Conservation (phyloP, 2,888 invertebrate species). For the Steinernema carpocapsae region DNA sequence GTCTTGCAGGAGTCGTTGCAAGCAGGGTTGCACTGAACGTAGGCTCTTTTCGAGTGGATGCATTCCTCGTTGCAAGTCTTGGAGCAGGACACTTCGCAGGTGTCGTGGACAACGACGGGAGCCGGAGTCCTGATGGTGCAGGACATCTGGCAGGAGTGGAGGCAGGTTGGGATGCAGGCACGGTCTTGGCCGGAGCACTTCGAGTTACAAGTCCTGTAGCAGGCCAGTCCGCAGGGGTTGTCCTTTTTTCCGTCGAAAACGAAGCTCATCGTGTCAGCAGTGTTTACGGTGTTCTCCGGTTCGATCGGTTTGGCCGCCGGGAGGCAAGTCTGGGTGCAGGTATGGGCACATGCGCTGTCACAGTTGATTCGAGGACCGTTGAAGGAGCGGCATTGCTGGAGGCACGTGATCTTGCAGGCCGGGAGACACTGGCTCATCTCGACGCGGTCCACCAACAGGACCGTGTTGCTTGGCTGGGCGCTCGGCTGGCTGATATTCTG, state of each 20-base stretch:
- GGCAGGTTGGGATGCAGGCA: neutral
- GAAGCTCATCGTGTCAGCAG: neutral
- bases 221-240: slow-evolving; percentile 9
- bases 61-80: slow-evolving; percentile 27
- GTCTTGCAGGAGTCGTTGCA: slow-evolving; percentile 32
- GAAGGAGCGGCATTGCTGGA: slow-evolving; percentile 26
- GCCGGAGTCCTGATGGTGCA: slow-evolving; percentile 12
- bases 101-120: neutral
- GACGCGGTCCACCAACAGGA: slow-evolving; percentile 3
- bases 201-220: neutral
- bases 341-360: slow-evolving; percentile 20
- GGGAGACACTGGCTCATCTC: slow-evolving; percentile 26
- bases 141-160: slow-evolving; percentile 22
- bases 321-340: slow-evolving; percentile 26
- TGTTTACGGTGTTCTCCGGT: neutral
- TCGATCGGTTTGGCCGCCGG: neutral
- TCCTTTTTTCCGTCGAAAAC: slow-evolving; percentile 5
- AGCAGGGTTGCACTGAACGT: slow-evolving; percentile 25
- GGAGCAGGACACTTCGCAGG: slow-evolving; percentile 1
- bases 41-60: slow-evolving; percentile 9
- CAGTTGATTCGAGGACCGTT: slow-evolving; percentile 30
- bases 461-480: neutral
- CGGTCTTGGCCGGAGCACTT: slow-evolving; percentile 7
- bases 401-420: slow-evolving; percentile 31
- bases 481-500: neutral